These are phyloP conservation scores for Onthophagus sagittarius DNA, from an alignment of 2,888 invertebrate species.

Conservation along the genomic window DNA sequence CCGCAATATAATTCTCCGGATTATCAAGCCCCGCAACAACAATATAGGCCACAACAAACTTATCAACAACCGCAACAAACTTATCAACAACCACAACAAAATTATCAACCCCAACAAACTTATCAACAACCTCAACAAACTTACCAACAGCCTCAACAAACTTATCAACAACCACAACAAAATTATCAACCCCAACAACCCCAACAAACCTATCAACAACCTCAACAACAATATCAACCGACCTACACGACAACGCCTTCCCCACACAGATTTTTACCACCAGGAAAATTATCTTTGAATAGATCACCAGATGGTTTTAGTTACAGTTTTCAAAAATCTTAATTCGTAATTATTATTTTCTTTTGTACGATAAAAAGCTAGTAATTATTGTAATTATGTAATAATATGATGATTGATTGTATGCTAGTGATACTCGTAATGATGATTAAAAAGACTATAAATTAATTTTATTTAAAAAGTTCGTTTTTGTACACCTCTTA, in stretches of 20 bases:
- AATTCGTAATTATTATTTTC: constrained; percentile 19
- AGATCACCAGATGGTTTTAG: constrained; percentile 85
- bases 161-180: constrained; percentile 27
- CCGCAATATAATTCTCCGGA: constrained; percentile 52
- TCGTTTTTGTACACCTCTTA: not conserved
- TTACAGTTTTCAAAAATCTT: constrained; percentile 72
- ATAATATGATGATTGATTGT: constrained; percentile 35
- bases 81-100: constrained; percentile 38
- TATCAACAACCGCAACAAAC: constrained; percentile 51
- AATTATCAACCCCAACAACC: constrained; percentile 39
- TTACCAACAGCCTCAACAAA: constrained; percentile 48
- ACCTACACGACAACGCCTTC: constrained; percentile 62
- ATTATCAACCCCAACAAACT: constrained; percentile 28
- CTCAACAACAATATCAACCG: constrained; percentile 43
- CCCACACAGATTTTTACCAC: constrained; percentile 75
- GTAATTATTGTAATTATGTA: not conserved
- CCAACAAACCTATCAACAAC: constrained; percentile 34
- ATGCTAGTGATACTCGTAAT: not conserved
- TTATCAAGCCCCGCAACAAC: constrained; percentile 37
- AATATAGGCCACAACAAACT: constrained; percentile 47
- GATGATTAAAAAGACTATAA: constrained; percentile 39
- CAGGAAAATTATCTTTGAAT: constrained; percentile 81
- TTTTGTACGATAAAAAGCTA: not conserved
- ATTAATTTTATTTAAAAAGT: not conserved
- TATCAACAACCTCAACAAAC: constrained; percentile 37